A percentile compares a stretch with the other conserved stretches of the same genome.
Evolutionary conservation across 2,797 vertebrate species (phyloP).

Genomic region (Eulemur albifrons): DNA sequence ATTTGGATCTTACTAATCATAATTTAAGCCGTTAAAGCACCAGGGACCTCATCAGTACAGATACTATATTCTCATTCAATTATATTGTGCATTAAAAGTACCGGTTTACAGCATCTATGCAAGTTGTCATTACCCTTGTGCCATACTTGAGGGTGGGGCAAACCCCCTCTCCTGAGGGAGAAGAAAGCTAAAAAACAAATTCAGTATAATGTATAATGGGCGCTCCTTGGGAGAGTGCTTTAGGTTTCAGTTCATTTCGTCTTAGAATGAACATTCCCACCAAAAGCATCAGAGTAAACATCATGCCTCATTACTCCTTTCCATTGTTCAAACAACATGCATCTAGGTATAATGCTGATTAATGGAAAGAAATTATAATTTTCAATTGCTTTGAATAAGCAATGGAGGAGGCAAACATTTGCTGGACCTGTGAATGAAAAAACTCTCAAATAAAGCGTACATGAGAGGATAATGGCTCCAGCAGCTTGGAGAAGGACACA

Average conservation of each 20-base stretch:
- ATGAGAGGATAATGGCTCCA: background rate
- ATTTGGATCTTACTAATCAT: constrained; percentile 80
- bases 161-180: constrained; percentile 54
- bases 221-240: constrained; percentile 38
- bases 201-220: constrained; percentile 68
- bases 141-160: constrained; percentile 62
- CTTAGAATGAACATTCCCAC: constrained; percentile 69
- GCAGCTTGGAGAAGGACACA: background rate
- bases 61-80: constrained; percentile 80
- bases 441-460: background rate
- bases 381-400: constrained; percentile 60
- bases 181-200: constrained; percentile 61
- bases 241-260: constrained; percentile 78
- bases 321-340: constrained; percentile 46
- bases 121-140: constrained; percentile 78
- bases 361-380: constrained; percentile 74
- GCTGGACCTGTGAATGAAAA: background rate
- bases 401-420: background rate
- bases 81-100: constrained; percentile 80
- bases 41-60: constrained; percentile 77
- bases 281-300: constrained; percentile 77
- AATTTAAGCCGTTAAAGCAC: constrained; percentile 80
- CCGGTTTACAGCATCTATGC: constrained; percentile 80
- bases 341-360: constrained; percentile 73
- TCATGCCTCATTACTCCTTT: constrained; percentile 72